Evolutionary conservation across 2,797 vertebrate genomes (phyloP).

Genomic region (Poeciliopsis paucimaculata): DNA sequence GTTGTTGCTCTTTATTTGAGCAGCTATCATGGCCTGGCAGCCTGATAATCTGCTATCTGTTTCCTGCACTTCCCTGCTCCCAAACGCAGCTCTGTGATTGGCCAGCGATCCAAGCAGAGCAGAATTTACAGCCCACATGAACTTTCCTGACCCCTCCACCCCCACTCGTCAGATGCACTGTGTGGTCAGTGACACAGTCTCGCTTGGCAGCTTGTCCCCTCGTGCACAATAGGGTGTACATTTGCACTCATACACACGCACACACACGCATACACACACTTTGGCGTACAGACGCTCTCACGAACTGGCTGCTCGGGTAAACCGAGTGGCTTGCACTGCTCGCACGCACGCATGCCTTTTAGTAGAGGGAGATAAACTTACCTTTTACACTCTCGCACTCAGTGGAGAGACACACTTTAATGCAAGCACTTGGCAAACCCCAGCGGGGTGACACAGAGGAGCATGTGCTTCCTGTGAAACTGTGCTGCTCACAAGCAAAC

Average conservation of each 20-base stretch:
- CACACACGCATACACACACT: constrained; percentile 6
- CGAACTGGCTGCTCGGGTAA: constrained; percentile 61
- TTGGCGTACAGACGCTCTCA: constrained; percentile 68
- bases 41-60: constrained; percentile 56
- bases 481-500: constrained; percentile 39
- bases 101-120: constrained; percentile 33
- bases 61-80: constrained; percentile 50
- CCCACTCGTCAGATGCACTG: constrained; percentile 59
- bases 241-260: constrained; percentile 31
- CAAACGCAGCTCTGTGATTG: constrained; percentile 47
- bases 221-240: constrained; percentile 51
- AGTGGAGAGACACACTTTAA: constrained; percentile 50
- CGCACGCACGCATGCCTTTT: constrained; percentile 74
- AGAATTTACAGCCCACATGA: constrained; percentile 69
- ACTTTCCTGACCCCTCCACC: constrained; percentile 73
- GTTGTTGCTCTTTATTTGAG: constrained; percentile 34
- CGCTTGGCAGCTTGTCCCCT: constrained; percentile 69
- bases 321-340: constrained; percentile 68
- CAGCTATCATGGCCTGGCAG: constrained; percentile 28
- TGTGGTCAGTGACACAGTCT: constrained; percentile 76
- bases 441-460: constrained; percentile 61
- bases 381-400: constrained; percentile 61
- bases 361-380: constrained; percentile 67
- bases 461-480: constrained; percentile 62
- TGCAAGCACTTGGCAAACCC: constrained; percentile 62